These are phyloP conservation scores for Serilophus lunatus DNA, from an alignment of 2,113 vertebrate species.

Conservation along the genomic window DNA sequence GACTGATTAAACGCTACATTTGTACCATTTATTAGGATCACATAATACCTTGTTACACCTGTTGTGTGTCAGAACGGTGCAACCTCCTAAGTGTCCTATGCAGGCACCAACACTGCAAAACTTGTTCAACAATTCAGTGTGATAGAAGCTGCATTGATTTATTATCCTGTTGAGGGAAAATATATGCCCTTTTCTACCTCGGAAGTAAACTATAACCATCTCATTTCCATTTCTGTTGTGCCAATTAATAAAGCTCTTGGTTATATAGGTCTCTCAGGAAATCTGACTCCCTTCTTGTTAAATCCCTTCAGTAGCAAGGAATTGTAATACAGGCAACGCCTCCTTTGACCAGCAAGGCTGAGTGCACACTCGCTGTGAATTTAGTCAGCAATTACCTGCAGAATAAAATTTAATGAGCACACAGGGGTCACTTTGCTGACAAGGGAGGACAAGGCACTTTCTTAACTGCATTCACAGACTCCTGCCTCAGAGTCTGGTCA, in stretches of 20 bases:
- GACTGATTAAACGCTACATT: background rate
- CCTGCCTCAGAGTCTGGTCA: background rate
- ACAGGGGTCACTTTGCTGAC: background rate
- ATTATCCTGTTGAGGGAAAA: background rate
- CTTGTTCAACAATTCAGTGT: background rate
- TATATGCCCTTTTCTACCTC: background rate
- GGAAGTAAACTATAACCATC: background rate
- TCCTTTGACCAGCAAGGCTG: conserved; percentile 15
- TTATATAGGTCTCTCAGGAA: background rate
- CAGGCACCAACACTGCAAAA: background rate
- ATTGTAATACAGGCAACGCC: background rate
- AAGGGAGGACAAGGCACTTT: background rate
- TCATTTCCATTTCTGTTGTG: background rate
- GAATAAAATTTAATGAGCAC: background rate
- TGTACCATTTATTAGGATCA: background rate
- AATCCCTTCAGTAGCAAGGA: background rate
- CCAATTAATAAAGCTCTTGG: background rate
- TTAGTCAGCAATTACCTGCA: conserved; percentile 28
- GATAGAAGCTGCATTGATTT: background rate
- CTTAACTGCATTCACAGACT: background rate
- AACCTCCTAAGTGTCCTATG: background rate
- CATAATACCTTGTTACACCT: background rate
- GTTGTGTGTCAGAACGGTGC: background rate
- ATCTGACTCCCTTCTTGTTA: conserved; percentile 9
- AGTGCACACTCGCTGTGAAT: background rate